Conservation (phyloP, 2,888 invertebrate species). For the Dendrolimus pini region DNA sequence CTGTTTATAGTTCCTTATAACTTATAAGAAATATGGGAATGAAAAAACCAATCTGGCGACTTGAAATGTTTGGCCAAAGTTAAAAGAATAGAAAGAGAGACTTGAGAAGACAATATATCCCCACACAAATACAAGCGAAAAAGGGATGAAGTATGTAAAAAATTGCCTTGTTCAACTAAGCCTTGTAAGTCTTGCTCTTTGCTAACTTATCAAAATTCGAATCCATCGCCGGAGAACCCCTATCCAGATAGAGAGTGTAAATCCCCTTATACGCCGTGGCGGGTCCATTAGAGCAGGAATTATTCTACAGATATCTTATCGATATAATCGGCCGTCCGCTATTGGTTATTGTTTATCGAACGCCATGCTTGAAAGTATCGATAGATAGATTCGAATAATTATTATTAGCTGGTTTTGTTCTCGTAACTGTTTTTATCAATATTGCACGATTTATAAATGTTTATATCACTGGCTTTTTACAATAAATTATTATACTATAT, state of each 20-base stretch:
- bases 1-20: too few species aligned
- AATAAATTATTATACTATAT: neutral
- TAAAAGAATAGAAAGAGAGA: too few species aligned
- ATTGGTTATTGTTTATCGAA: conserved; percentile 71
- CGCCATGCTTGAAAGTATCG: conserved; percentile 49
- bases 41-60: too few species aligned
- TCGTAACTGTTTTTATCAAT: neutral
- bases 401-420: conserved; percentile 8
- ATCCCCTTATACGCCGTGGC: conserved; percentile 56
- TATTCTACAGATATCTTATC: conserved; percentile 61
- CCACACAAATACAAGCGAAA: too few species aligned
- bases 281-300: conserved; percentile 68
- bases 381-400: conserved; percentile 63
- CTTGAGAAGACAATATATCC: too few species aligned
- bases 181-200: too few species aligned
- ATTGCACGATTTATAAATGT: neutral
- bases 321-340: conserved; percentile 58
- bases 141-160: too few species aligned
- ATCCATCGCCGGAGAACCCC: neutral
- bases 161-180: too few species aligned
- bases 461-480: neutral
- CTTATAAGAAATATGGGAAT: too few species aligned
- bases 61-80: too few species aligned
- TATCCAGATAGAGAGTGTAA: conserved; percentile 60
- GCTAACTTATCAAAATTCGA: neutral